phyloP scores from a whole-genome alignment of 2,113 vertebrate species.

The Syrrhaptes paradoxus region DNA sequence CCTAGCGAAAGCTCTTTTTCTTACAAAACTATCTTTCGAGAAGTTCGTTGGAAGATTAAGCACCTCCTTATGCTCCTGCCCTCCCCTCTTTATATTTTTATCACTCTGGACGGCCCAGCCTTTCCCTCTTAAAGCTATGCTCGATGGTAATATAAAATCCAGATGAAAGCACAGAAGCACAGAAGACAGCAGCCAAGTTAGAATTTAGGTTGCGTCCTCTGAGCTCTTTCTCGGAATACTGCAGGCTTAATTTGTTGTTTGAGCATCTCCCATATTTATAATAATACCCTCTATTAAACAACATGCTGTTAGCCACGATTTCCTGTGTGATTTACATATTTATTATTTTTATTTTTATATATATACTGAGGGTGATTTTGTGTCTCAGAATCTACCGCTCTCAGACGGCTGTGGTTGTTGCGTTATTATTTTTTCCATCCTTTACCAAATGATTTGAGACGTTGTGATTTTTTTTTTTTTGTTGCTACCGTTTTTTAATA shows the following conservation, averaged over 20 bases:
- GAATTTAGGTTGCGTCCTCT: conserved; percentile 64
- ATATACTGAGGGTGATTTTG: conserved; percentile 26
- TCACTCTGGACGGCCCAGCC: conserved; percentile 32
- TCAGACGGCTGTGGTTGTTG: not conserved
- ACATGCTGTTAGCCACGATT: conserved; percentile 57
- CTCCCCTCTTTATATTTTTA: conserved; percentile 55
- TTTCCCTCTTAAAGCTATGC: conserved; percentile 37
- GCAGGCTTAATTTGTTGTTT: conserved; percentile 63
- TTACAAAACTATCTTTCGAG: not conserved
- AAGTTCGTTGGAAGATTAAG: conserved; percentile 58
- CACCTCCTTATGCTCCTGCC: not conserved
- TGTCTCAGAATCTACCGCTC: conserved; percentile 33
- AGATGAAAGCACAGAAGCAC: conserved; percentile 32
- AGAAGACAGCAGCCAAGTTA: conserved; percentile 45
- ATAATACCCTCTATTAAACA: conserved; percentile 60
- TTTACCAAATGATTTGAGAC: not conserved
- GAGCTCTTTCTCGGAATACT: conserved; percentile 25
- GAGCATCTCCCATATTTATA: conserved; percentile 60
- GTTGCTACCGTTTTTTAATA: not conserved
- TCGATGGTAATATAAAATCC: conserved; percentile 55
- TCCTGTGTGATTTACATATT: conserved; percentile 63
- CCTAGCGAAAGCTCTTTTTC: not conserved
- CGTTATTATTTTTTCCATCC: not conserved
- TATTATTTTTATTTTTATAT: conserved; percentile 66
- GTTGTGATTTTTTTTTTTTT: not conserved